Conservation (phyloP, 2,888 invertebrate genomes). For the Bursaphelenchus okinawaensis region DNA sequence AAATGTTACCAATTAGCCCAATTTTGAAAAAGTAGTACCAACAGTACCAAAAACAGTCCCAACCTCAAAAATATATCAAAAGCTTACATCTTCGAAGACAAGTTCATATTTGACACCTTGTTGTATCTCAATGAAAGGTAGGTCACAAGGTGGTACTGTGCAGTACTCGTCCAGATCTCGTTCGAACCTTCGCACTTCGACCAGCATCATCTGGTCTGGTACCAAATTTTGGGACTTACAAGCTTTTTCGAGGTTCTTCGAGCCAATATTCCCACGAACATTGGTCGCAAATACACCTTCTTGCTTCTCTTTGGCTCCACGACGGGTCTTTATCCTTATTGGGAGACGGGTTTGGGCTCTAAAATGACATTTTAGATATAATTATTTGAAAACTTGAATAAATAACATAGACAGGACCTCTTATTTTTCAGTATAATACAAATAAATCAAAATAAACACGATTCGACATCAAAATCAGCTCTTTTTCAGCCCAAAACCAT, state of each 20-base stretch:
- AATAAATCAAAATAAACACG: neutral
- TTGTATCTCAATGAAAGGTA: neutral
- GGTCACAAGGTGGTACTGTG: neutral
- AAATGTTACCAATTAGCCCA: neutral
- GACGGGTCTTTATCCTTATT: neutral
- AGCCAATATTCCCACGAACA: neutral
- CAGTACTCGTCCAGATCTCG: slow-evolving; percentile 2
- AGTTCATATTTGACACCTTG: slow-evolving; percentile 1
- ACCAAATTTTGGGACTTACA: neutral
- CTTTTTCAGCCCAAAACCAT: too few species aligned
- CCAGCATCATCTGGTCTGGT: neutral
- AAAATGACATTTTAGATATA: neutral
- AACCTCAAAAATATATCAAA: neutral
- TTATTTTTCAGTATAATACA: too few species aligned
- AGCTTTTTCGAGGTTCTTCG: neutral
- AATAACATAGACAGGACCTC: too few species aligned
- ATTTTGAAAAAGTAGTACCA: neutral
- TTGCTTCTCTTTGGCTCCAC: neutral
- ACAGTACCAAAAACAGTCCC: too few species aligned
- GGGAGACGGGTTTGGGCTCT: neutral
- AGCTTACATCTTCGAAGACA: slow-evolving; percentile 6
- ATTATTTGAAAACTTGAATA: neutral
- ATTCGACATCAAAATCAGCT: too few species aligned
- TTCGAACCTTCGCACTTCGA: slow-evolving; percentile 2
- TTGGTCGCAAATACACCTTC: neutral